Percentiles rank a stretch among this genome's conserved stretches.
Evolutionary conservation across 2,797 vertebrate genomes (phyloP).

Genomic region (Clamator glandarius): DNA sequence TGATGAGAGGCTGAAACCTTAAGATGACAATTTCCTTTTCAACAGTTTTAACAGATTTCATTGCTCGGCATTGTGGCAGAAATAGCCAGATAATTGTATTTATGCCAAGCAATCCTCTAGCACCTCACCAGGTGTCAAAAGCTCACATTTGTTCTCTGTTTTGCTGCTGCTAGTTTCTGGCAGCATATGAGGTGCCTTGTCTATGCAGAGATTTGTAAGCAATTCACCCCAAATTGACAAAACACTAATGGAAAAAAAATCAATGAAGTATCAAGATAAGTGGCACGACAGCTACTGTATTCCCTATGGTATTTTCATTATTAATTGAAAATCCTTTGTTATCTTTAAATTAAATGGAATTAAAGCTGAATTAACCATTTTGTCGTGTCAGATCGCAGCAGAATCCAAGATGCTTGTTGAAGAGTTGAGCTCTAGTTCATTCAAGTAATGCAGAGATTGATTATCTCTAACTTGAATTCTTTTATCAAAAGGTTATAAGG

Average conservation of each 20-base stretch:
- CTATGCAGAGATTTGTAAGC: not conserved
- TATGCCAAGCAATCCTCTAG: not conserved
- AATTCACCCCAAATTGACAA: not conserved
- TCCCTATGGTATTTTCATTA: not conserved
- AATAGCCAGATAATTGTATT: not conserved
- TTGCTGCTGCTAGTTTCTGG: not conserved
- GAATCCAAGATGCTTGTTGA: not conserved
- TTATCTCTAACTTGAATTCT: slow-evolving; percentile 39
- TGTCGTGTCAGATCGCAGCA: not conserved
- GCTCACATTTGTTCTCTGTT: not conserved
- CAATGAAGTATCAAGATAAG: not conserved
- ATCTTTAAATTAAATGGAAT: not conserved
- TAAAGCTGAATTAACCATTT: not conserved
- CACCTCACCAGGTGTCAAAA: not conserved
- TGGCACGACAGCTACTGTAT: not conserved
- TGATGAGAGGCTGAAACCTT: not conserved
- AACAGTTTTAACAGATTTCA: not conserved
- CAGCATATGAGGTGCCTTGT: not conserved
- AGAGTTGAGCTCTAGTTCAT: not conserved
- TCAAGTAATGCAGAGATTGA: not conserved
- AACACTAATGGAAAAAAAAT: not conserved
- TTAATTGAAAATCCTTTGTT: not conserved
- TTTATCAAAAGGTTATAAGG: slow-evolving; percentile 46
- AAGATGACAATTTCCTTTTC: not conserved
- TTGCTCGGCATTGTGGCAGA: not conserved